Base-by-base conservation (phyloP, 2,888 invertebrate species). In the Patella caerulea region DNA sequence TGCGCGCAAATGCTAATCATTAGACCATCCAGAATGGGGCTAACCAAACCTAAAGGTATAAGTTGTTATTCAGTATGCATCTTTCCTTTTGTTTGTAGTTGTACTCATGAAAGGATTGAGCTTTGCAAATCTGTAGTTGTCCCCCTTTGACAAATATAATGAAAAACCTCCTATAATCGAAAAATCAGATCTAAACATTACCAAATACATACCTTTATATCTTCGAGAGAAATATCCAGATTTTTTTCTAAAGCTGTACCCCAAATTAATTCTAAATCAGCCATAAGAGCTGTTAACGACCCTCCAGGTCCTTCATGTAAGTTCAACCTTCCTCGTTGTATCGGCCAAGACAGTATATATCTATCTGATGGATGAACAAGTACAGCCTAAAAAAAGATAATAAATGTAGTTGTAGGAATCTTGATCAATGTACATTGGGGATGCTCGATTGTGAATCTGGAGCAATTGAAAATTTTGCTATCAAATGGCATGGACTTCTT, bases 211-310 rank as follows among this genome's bases (percentile, higher is more conserved):
- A 93, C 93, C 90, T 92, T 92, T n/a, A 93, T 88, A 85, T 92
- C 92, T 85, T 93, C 92, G 14, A 94, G 90, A 1, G 94, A 94
- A 88, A 98, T 96, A 83, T 95, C 94, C 83, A 98, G 93, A 87
- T 95, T 95, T 34, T 94, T 94, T 85, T 95, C 94, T 78, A 98
- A 93, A 1, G 95, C 95, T 84, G 95, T 94, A 74, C 95, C 94
- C 98, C 98, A 98, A 86, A 98, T 97, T 0, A 95, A 94, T 90
- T 96, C 96, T 76, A 98, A 89, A 91, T 98, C 97, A 78, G 95
- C 94, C 69, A 98, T 91, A 7, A 97, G 95, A 0, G 96, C 94
- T 12, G 95, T 95, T 76, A 97, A 92, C 0, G 97, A 97, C 0
- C 98, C 98, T 0, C 97, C 97, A 29, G 96, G 94, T 76, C 95